Evolutionary conservation across 2,113 vertebrate genomes (phyloP), one percentile per base, ranked within the genome.

Genomic region (Elephas maximus): DNA sequence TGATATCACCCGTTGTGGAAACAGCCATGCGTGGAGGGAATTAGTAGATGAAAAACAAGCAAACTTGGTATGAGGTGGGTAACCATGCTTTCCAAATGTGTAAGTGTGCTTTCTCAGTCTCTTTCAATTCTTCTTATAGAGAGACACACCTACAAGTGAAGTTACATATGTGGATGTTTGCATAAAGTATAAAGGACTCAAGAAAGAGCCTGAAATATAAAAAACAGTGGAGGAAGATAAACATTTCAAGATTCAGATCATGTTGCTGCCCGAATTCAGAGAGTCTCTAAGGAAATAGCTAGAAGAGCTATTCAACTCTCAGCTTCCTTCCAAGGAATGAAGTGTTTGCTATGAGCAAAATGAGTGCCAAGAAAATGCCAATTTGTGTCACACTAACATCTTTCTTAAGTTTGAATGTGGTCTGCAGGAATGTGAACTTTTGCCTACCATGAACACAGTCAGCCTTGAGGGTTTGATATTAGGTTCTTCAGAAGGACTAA

Each of bases 231-330:
- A 94, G 45, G 60, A 92, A 97, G 74, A 87, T 57, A 96, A 97
- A 74, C 87, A 96, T 92, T 97, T 96, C 96, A 98, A 88, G 92
- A 97, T 95, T 97, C 88, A 74, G 92, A 88, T 96, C 91, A 45
- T 51, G 77, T 82, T 90, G 86, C 93, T 85, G 77, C 71, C 82
- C 4, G 8, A 91, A 69, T 81, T 79, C 93, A 62, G 65, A 63
- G 80, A 90, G 89, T 94, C 71, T 91, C 80, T 94, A 65, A 92
- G 87, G 97, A 88, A 93, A 96, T 41, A 65, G 90, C 60, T 37
- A 88, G 90, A 93, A 96, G 85, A 51, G 60, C 63, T 65, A 18
- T 74, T 93, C 60, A 37, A 33, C 48, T 45, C 73, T 86, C 18
- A 81, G 44, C 51, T 69, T 96, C 90, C 77, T 95, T 85, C 91